These are phyloP conservation scores for Siniperca undulata DNA, from an alignment of 2,797 vertebrate species.

Conservation along the genomic window DNA sequence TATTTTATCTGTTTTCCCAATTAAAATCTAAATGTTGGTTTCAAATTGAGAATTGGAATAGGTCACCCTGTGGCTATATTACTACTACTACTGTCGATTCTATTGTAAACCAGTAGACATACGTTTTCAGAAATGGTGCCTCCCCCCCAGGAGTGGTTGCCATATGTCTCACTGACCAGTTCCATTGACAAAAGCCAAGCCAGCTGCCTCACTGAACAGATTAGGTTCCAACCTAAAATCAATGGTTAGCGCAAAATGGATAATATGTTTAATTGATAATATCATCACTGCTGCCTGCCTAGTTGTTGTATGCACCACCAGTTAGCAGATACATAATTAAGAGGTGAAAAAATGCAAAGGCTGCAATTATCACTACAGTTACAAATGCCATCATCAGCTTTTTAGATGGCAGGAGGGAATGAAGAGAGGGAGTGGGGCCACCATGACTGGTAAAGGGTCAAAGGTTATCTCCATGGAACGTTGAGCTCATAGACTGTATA, in stretches of 20 bases:
- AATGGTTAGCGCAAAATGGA: conserved; percentile 11
- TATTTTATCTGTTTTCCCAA: background rate
- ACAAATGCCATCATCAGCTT: conserved; percentile 25
- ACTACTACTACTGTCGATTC: background rate
- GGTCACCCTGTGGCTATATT: background rate
- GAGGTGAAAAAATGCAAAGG: conserved; percentile 6
- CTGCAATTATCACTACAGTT: conserved; percentile 34
- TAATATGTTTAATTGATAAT: conserved; percentile 12
- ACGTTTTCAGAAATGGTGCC: conserved; percentile 13
- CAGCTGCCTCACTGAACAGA: conserved; percentile 30
- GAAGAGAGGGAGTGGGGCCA: background rate
- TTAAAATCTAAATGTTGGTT: background rate
- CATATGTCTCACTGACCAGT: conserved; percentile 65
- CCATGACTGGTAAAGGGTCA: conserved; percentile 28
- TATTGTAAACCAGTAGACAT: background rate
- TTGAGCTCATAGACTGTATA: background rate
- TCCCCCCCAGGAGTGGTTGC: conserved; percentile 30
- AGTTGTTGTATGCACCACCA: conserved; percentile 6
- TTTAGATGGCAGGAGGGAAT: conserved; percentile 1
- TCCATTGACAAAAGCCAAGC: conserved; percentile 36
- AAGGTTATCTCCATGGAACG: conserved; percentile 33
- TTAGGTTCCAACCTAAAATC: conserved; percentile 37
- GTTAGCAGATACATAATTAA: conserved; percentile 3
- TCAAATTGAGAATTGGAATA: background rate
- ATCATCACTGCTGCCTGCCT: background rate